Conservation (phyloP, 1,140 invertebrate genomes). For the Sinella curviseta region DNA sequence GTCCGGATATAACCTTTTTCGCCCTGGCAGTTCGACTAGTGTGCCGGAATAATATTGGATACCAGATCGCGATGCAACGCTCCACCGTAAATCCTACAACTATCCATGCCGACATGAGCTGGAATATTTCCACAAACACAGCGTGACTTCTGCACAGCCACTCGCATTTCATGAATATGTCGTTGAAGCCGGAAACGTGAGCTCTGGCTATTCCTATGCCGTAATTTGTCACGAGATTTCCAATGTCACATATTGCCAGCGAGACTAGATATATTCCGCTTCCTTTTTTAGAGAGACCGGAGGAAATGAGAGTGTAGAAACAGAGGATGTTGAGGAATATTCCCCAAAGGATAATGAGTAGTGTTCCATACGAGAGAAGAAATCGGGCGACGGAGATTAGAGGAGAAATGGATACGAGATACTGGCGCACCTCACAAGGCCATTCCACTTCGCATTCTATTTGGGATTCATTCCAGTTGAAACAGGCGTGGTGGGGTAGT, state of each 20-base stretch:
- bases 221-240: constrained; percentile 55
- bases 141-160: constrained; percentile 46
- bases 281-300: constrained; percentile 42
- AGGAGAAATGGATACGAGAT: constrained; percentile 52
- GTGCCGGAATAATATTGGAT: constrained; percentile 34
- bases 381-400: constrained; percentile 51
- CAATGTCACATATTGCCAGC: constrained; percentile 54
- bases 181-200: constrained; percentile 50
- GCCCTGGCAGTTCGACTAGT: constrained; percentile 24
- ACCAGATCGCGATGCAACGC: constrained; percentile 44
- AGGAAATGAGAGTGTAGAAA: constrained; percentile 44
- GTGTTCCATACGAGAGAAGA: constrained; percentile 52
- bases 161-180: constrained; percentile 51
- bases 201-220: constrained; percentile 53
- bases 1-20: constrained; percentile 27
- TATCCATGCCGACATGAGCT: constrained; percentile 45
- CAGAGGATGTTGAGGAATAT: constrained; percentile 42
- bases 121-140: constrained; percentile 47
- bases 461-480: background rate
- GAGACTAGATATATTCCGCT: constrained; percentile 52
- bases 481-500: constrained; percentile 31
- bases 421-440: constrained; percentile 53
- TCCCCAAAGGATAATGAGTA: constrained; percentile 53
- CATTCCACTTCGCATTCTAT: constrained; percentile 50
- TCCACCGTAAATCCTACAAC: constrained; percentile 46